Base-by-base conservation (phyloP, 2,113 vertebrate species). In the Brachypteracias leptosomus region DNA sequence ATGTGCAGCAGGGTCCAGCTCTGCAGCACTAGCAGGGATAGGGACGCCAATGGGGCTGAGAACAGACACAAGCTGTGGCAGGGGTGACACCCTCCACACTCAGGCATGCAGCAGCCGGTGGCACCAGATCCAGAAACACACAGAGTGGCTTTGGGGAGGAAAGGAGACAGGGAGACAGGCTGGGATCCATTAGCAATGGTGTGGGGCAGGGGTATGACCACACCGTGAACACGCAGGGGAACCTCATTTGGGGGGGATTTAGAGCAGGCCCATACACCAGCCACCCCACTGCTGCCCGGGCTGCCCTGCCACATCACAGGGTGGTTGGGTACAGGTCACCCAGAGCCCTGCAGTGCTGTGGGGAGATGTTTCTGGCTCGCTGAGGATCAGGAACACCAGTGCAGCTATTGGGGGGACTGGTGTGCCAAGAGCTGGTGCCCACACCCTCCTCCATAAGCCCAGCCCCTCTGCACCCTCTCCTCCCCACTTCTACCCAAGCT, bases 261-360 rank as follows among this genome's bases (percentile, higher is more conserved):
- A 82, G 10, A 46, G 67, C 29, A 82, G 33, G 7, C 15, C 15
- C 13, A 8, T 25, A 36, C 15, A 15, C 10, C 47, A 83, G 47
- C 7, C 7, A 5, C 9, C 1, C 18, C 11, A 1, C 16, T 28
- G 11, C 21, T 36, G 36, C 33, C 35, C 0, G 0, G 33, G 42
- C 54, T 84, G 47, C 42, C 25, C 11, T 42, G 33, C 11, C 9
- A 4, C 9, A 24, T 15, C 2, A 3, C 40, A 24, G 61, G 4
- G 5, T 35, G 38, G 9, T 35, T 70, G n/a, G 6, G 14, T 12
- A 4, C 55, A 25, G 59, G 29, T 26, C 25, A 42, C 13, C 15
- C 3, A 1, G 19, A 65, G 63, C 24, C 52, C 79, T 15, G 0
- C 6, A 19, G 46, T 2, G 3, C 24, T 0, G 1, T 9, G 9